phyloP scores from a whole-genome alignment of 2,797 vertebrate genomes.

The Siniperca undulata region DNA sequence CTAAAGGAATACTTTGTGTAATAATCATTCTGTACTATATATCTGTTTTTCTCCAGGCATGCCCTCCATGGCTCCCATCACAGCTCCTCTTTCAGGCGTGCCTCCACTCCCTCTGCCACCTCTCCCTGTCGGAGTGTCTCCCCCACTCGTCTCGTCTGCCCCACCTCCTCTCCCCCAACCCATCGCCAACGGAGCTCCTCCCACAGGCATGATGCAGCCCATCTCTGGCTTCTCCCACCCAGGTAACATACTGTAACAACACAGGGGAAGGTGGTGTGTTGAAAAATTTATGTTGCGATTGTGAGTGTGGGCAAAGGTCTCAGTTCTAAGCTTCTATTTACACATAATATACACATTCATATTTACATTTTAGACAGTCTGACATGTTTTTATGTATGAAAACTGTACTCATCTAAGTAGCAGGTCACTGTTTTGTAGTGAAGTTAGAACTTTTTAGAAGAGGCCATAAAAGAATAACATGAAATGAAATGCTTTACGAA shows the following conservation, averaged over 20 bases:
- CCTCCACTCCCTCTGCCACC: slow-evolving; percentile 93
- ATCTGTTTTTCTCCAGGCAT: slow-evolving; percentile 85
- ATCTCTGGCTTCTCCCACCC: slow-evolving; percentile 93
- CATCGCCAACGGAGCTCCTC: slow-evolving; percentile 93
- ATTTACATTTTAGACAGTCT: slow-evolving; percentile 7
- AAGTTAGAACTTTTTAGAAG: neutral
- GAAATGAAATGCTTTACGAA: neutral
- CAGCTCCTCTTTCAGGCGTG: slow-evolving; percentile 86
- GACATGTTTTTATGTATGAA: neutral
- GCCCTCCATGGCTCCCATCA: slow-evolving; percentile 86
- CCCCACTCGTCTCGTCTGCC: slow-evolving; percentile 91
- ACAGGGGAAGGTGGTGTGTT: neutral
- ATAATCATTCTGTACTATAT: neutral
- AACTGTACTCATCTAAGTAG: neutral
- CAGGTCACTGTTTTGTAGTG: neutral
- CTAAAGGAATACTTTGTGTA: neutral
- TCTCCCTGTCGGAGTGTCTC: slow-evolving; percentile 93
- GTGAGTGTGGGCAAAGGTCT: neutral
- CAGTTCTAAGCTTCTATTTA: slow-evolving; percentile 24
- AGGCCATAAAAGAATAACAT: fast-evolving
- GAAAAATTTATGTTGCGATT: slow-evolving; percentile 16
- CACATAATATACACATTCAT: neutral
- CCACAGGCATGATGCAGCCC: slow-evolving; percentile 92
- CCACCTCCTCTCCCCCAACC: slow-evolving; percentile 91
- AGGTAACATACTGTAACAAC: slow-evolving; percentile 82